Evolutionary conservation across 2,113 vertebrate genomes (phyloP), one percentile per base, ranked within the genome.

Genomic region (Symphodus melops): DNA sequence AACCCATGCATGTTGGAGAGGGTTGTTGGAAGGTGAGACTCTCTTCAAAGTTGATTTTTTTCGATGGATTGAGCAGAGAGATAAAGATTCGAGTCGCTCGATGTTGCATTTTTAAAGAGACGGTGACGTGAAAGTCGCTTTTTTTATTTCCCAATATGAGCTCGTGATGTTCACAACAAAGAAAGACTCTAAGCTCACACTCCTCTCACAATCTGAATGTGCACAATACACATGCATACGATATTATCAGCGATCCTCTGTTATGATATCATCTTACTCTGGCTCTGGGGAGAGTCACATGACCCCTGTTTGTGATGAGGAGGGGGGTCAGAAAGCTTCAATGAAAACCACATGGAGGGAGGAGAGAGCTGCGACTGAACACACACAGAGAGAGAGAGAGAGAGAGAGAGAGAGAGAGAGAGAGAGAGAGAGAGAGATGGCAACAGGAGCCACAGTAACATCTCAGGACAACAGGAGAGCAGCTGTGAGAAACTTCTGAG

Each of bases 261-360:
- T 74, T 72, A 67, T 88, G 79, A 85, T 88, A 87, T 93, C 89
- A 88, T 91, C 80, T 92, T 91, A 87, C 89, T 51, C 39, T 52
- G 44, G 67, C 85, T 82, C 85, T 16, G 53, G 57, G 87, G 87
- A 72, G 84, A 86, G 92, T 93, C 93, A 94, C 89, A 86, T 93
- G 92, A 92, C 85, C 81, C 68, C 63, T 37, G 67, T 39, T 52
- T 57, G 75, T 57, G 76, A 33, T 65, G 59, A 37, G 48, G 73
- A 68, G 84, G 82, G 86, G 79, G 79, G 78, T 85, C 81, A 77
- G 73, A 81, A 80, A 75, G 86, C 85, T 88, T 91, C 88, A 91
- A 94, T 83, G 88, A 91, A 87, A 92, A 93, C 82, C 89, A 93
- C 91, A 93, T 93, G 93, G 75, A 84, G 84, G 83, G 61, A 83